Evolutionary conservation across 2,113 vertebrate species (phyloP).

Genomic region (Caretta caretta): DNA sequence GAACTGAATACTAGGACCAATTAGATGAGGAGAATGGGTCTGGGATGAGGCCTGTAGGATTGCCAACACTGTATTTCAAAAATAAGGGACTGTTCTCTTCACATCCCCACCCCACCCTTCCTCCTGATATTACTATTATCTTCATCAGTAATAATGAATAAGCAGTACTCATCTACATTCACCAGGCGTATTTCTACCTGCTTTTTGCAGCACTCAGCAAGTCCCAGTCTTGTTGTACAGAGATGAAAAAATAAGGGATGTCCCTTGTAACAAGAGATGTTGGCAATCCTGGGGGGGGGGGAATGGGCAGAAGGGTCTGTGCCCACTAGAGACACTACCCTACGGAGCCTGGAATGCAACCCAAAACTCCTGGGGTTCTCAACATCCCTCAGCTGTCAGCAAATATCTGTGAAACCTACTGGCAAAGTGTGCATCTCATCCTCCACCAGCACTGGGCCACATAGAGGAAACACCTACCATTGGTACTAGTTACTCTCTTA

Average conservation of each 20-base stretch:
- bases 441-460: not conserved
- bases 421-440: not conserved
- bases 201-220: not conserved
- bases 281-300: not conserved
- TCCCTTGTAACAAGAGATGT: not conserved
- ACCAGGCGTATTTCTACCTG: not conserved
- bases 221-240: not conserved
- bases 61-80: not conserved
- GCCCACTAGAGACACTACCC: not conserved
- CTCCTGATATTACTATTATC: too few species aligned
- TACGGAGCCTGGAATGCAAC: not conserved
- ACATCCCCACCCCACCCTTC: too few species aligned
- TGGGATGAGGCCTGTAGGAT: not conserved
- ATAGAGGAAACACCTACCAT: not conserved
- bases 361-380: not conserved
- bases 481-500: not conserved
- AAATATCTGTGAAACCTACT: not conserved
- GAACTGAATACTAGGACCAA: not conserved
- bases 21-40: not conserved
- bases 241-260: not conserved
- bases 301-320: not conserved
- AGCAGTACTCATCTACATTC: not conserved
- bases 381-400: not conserved
- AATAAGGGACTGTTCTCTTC: too few species aligned
- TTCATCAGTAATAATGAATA: not conserved